phyloP scores from a whole-genome alignment of 1,140 invertebrate species.

The Psix sp. region DNA sequence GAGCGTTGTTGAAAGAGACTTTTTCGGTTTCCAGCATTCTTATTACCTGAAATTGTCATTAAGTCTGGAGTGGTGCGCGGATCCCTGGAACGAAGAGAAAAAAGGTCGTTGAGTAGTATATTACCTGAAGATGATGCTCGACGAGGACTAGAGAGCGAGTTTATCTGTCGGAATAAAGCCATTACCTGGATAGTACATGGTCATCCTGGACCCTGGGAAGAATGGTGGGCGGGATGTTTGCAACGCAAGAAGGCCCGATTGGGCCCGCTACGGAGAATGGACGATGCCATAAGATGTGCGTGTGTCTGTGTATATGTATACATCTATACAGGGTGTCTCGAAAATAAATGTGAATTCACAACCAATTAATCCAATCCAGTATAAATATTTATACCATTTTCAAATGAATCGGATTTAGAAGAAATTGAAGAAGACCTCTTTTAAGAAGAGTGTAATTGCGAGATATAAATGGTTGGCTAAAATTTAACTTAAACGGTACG shows the following conservation, averaged over 20 bases:
- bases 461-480: too few species aligned
- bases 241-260: conserved; percentile 47
- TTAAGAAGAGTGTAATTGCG: too few species aligned
- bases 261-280: conserved; percentile 52
- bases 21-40: conserved; percentile 62
- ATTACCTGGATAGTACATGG: conserved; percentile 66
- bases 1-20: conserved; percentile 59
- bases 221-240: conserved; percentile 60
- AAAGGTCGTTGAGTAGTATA: conserved; percentile 61
- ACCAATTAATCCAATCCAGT: conserved; percentile 21
- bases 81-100: conserved; percentile 50
- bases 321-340: conserved; percentile 54
- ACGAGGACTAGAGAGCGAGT: conserved; percentile 62
- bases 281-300: conserved; percentile 38
- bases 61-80: conserved; percentile 56
- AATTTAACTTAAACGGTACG: too few species aligned
- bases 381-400: conserved; percentile 1
- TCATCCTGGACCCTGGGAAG: conserved; percentile 59
- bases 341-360: conserved; percentile 26
- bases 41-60: conserved; percentile 69
- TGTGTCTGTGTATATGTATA: conserved; percentile 41
- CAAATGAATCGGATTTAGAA: not conserved
- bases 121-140: conserved; percentile 62
- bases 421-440: too few species aligned
- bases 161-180: conserved; percentile 69